Percentiles rank a stretch among this genome's conserved stretches.
These are phyloP conservation scores for Platanista minor DNA, from an alignment of 2,113 vertebrate species.

Conservation along the genomic window DNA sequence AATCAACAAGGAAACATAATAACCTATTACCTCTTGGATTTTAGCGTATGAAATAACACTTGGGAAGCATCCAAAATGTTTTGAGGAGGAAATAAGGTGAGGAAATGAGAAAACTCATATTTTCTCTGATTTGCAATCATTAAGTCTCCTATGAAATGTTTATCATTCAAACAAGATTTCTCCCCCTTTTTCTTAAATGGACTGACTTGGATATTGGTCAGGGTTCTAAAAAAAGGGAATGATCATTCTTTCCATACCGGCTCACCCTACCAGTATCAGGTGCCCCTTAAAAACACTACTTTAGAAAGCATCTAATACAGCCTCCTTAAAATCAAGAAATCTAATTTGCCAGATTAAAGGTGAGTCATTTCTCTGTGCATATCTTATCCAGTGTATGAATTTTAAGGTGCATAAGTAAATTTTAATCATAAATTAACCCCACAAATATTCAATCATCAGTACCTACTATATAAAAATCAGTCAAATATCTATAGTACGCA, in stretches of 20 bases:
- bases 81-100: slow-evolving; percentile 29
- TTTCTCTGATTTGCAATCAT: slow-evolving; percentile 45
- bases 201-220: not conserved
- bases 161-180: not conserved
- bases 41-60: slow-evolving; percentile 43
- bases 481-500: not conserved
- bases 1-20: slow-evolving; percentile 17
- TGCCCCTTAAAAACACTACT: not conserved
- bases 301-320: not conserved
- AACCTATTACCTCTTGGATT: slow-evolving; percentile 6
- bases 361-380: not conserved
- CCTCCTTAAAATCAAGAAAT: not conserved
- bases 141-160: slow-evolving; percentile 35
- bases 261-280: not conserved
- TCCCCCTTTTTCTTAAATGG: not conserved
- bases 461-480: not conserved
- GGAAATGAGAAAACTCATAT: slow-evolving; percentile 42
- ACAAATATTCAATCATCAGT: not conserved
- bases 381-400: not conserved
- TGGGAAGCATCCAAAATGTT: slow-evolving; percentile 63
- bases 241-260: not conserved
- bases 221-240: not conserved
- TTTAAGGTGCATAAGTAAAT: not conserved
- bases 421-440: not conserved
- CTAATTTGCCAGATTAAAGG: not conserved